Base-by-base conservation (phyloP, 1,140 invertebrate species). In the fruit fly (Drosophila melanogaster) region DNA sequence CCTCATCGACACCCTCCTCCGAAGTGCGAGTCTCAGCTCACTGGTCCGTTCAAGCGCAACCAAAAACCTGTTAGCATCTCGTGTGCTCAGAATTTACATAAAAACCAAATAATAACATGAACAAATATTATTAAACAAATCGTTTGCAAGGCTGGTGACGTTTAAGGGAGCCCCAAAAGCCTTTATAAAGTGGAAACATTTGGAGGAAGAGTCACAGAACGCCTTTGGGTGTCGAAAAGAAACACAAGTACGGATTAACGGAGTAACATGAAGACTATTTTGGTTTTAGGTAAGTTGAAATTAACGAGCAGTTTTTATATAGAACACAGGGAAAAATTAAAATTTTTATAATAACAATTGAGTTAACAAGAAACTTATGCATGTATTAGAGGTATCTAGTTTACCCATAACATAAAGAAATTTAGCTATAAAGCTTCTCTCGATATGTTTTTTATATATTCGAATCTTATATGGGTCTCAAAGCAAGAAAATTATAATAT, bases 121-220 rank as follows among this genome's bases (percentile, higher is more conserved):
- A 46, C 50, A 62, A 61, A 77, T 75, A 38, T 43, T 50, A 64
- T 71, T 75, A 79, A 70, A 64, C 67, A 85, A 85, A 85, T 57
- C 43, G 55, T 38, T 69, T 37, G 26, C 40, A 77, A 56, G 38
- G 22, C 59, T 55, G 56, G 10, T 47, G 65, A 65, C 30, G 59
- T 67, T 59, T 51, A 43, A 64, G 43, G 40, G 59, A 57, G 14
- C 43, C n/a, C 33, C 41, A 35, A 22, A 50, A 64, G 14, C 40
- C 60, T 86, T 87, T 86, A 87, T 79, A 86, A 87, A 54, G 41
- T 40, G 65, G 8, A 3, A 3, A 14, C 47, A 38, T n/a, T 49
- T n/a, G 15, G 17, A 40, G 38, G 51, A 58, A 56, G 22, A 65
- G 33, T 30, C 47, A 67, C 79, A 86, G 75, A 83, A 75, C 79